Percentiles rank a stretch among this genome's conserved stretches.
These are phyloP conservation scores for Periphyllus acericola DNA, from an alignment of 2,888 invertebrate genomes.

Conservation along the genomic window DNA sequence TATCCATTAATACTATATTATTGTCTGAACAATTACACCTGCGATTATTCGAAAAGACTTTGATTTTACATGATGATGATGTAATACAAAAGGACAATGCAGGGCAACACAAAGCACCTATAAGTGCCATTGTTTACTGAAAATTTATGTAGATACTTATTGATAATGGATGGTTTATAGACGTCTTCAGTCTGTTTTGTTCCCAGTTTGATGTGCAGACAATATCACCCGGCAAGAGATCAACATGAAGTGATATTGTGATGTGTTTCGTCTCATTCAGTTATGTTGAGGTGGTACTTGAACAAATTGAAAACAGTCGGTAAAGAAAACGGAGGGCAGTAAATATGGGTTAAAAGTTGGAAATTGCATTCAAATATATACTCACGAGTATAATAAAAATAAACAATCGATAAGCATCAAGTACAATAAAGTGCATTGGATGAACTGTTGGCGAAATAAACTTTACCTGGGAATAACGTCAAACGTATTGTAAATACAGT, in stretches of 20 bases:
- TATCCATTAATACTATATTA: not conserved
- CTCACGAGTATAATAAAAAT: not conserved
- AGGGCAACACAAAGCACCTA: constrained; percentile 5
- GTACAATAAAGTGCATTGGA: not conserved
- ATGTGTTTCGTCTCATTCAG: not conserved
- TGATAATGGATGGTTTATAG: not conserved
- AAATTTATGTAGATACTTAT: constrained; percentile 11
- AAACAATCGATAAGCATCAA: not conserved
- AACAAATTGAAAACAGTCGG: not conserved
- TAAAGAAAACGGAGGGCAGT: not conserved
- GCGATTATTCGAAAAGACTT: not conserved
- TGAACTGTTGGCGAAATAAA: not conserved
- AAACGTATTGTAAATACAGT: not conserved
- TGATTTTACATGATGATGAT: not conserved
- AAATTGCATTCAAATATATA: not conserved
- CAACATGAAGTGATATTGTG: not conserved
- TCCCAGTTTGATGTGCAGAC: not conserved
- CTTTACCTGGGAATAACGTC: not conserved
- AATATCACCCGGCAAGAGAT: not conserved
- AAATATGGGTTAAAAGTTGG: not conserved
- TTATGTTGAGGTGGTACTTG: not conserved
- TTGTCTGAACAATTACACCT: not conserved
- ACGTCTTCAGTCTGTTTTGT: constrained; percentile 6
- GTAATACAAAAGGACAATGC: constrained; percentile 20
- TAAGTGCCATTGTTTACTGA: constrained; percentile 26